Percentiles rank a stretch among this genome's conserved stretches.
Conservation (phyloP, 1,140 invertebrate genomes). For the Pseudomyrmex pallidus region DNA sequence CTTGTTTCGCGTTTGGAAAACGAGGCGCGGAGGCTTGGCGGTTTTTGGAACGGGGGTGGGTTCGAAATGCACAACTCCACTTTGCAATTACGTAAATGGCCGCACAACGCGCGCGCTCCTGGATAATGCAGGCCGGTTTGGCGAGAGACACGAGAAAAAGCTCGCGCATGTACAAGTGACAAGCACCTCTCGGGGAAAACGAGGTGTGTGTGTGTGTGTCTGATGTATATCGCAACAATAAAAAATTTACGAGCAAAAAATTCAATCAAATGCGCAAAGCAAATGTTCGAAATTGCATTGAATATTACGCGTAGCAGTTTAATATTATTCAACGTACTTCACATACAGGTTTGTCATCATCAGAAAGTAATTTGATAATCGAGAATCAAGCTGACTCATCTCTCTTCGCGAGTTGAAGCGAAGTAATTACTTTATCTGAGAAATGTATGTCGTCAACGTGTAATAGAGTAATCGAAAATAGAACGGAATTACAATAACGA, state of each 20-base stretch:
- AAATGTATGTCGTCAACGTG: no score
- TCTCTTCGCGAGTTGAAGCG: no score
- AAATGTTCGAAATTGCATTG: no score
- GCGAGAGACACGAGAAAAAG: neutral
- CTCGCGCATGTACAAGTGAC: neutral
- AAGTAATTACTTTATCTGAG: no score
- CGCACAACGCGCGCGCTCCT: neutral
- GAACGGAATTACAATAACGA: no score
- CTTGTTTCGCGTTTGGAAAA: neutral
- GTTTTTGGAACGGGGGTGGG: slow-evolving; percentile 1
- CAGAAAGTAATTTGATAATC: no score
- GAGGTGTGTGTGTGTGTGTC: neutral
- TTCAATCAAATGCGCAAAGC: slow-evolving; percentile 3
- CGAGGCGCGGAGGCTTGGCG: neutral
- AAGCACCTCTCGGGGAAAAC: neutral
- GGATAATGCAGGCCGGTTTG: slow-evolving; percentile 4
- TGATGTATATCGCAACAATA: no score
- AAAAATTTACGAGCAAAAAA: neutral
- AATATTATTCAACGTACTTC: no score
- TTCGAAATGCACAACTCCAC: slow-evolving; percentile 9
- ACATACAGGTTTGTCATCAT: no score
- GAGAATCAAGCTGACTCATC: no score
- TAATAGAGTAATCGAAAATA: no score
- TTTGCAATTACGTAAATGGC: slow-evolving; percentile 48
- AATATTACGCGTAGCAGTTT: no score